Percentiles rank a stretch among this genome's conserved stretches.
phyloP scores from a whole-genome alignment of 1,140 invertebrate genomes.

The Leptoteleia sp. region DNA sequence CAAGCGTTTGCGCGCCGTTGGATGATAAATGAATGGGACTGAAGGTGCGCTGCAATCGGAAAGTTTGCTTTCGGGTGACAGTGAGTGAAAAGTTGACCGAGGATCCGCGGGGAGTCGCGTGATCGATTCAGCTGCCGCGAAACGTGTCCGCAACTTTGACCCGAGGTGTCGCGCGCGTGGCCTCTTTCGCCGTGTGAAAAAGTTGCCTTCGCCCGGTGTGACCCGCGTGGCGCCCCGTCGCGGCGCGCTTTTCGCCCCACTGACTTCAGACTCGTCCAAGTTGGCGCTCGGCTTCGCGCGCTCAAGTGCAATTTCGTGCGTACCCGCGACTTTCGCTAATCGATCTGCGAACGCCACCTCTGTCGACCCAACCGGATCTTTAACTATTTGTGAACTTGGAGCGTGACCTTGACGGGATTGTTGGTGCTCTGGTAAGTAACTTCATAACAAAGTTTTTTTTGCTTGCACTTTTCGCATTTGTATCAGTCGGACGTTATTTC shows the following conservation, averaged over 20 bases:
- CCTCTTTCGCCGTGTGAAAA: constrained; percentile 3
- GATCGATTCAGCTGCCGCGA: constrained; percentile 22
- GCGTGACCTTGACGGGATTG: constrained; percentile 36
- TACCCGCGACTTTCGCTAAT: constrained; percentile 41
- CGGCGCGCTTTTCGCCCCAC: too few relatives aligned
- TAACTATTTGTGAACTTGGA: constrained; percentile 17
- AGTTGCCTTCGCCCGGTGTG: not conserved
- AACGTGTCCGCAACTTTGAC: constrained; percentile 32
- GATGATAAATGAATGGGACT: too few relatives aligned
- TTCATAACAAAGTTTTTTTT: not conserved
- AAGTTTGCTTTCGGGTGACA: not conserved
- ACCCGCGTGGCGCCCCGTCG: not conserved
- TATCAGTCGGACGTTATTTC: too few relatives aligned
- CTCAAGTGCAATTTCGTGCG: too few relatives aligned
- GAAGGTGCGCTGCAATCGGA: too few relatives aligned
- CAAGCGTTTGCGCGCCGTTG: too few relatives aligned
- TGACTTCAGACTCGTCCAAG: too few relatives aligned
- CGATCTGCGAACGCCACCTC: constrained; percentile 37
- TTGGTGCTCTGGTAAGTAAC: constrained; percentile 5
- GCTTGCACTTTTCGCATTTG: not conserved
- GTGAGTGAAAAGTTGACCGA: constrained; percentile 28
- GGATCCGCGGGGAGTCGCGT: constrained; percentile 3
- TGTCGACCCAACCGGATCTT: constrained; percentile 31
- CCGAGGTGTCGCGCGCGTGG: constrained; percentile 12
- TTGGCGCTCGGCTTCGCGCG: too few relatives aligned